Evolutionary conservation across 2,888 invertebrate genomes (phyloP).

Genomic region (Rhamnusium bicolor): DNA sequence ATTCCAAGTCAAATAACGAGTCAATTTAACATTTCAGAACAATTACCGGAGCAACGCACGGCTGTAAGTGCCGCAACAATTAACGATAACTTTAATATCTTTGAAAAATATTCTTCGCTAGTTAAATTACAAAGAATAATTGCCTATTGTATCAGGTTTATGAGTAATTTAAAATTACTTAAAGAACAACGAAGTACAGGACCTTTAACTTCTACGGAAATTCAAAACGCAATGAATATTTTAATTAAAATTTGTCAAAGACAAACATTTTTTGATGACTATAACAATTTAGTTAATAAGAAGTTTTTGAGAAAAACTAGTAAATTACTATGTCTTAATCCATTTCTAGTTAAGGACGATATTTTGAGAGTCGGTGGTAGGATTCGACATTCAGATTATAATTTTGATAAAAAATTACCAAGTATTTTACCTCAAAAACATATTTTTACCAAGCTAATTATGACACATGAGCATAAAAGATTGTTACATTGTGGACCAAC

Average conservation of each 20-base stretch:
- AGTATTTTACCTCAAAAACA: slow-evolving; percentile 43
- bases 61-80: neutral
- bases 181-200: neutral
- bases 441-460: slow-evolving; percentile 40
- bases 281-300: slow-evolving; percentile 8
- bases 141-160: slow-evolving; percentile 5
- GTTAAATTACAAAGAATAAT: slow-evolving; percentile 5
- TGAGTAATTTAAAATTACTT: neutral
- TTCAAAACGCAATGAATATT: slow-evolving; percentile 1
- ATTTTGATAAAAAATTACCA: slow-evolving; percentile 43
- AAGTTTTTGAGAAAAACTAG: neutral
- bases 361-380: slow-evolving; percentile 47
- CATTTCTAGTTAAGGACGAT: slow-evolving; percentile 42
- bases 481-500: slow-evolving; percentile 47
- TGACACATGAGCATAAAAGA: slow-evolving; percentile 43
- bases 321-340: slow-evolving; percentile 37
- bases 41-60: neutral
- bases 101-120: slow-evolving; percentile 19
- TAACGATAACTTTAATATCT: neutral
- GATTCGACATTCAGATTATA: slow-evolving; percentile 23
- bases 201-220: neutral
- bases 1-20: neutral
- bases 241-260: neutral
- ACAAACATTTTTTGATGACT: slow-evolving; percentile 29
- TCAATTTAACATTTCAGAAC: neutral